Percentiles rank a stretch among this genome's conserved stretches.
Evolutionary conservation across 2,888 invertebrate genomes (phyloP).

Genomic region (Pristionchus japonicus): DNA sequence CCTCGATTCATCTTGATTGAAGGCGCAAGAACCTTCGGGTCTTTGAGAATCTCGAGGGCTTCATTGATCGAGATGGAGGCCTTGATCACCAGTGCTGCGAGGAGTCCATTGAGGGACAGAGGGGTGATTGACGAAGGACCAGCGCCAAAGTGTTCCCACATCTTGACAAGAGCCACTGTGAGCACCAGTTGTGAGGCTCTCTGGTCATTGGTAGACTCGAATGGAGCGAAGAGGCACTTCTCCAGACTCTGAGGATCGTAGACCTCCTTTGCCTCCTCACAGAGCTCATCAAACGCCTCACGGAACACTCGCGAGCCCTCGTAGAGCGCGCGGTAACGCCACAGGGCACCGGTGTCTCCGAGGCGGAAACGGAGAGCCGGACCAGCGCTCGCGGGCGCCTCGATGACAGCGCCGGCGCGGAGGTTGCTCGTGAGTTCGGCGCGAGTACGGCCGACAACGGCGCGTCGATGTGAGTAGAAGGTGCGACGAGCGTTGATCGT

Average conservation of each 20-base stretch:
- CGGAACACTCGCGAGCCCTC: background rate
- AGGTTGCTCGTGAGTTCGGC: slow-evolving; percentile 54
- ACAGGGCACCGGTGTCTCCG: background rate
- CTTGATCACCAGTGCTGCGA: slow-evolving; percentile 17
- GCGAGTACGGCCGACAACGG: slow-evolving; percentile 52
- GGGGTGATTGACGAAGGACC: background rate
- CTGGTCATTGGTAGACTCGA: background rate
- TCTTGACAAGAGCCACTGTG: background rate
- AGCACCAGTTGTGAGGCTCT: background rate
- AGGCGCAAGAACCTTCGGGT: background rate
- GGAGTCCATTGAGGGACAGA: background rate
- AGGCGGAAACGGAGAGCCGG: background rate
- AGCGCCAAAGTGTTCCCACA: slow-evolving; percentile 12
- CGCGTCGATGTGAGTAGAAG: slow-evolving; percentile 53
- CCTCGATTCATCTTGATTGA: background rate
- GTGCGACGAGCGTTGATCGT: slow-evolving; percentile 55
- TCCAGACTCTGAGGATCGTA: background rate
- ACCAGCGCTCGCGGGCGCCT: background rate
- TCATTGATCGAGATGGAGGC: background rate
- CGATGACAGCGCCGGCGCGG: background rate
- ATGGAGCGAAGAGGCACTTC: slow-evolving; percentile 13
- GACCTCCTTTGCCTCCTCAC: background rate
- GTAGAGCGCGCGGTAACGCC: slow-evolving; percentile 31
- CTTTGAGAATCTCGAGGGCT: background rate
- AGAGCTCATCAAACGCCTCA: background rate